These are phyloP conservation scores for Tethea ocularis DNA, from an alignment of 2,888 invertebrate genomes.

Conservation along the genomic window DNA sequence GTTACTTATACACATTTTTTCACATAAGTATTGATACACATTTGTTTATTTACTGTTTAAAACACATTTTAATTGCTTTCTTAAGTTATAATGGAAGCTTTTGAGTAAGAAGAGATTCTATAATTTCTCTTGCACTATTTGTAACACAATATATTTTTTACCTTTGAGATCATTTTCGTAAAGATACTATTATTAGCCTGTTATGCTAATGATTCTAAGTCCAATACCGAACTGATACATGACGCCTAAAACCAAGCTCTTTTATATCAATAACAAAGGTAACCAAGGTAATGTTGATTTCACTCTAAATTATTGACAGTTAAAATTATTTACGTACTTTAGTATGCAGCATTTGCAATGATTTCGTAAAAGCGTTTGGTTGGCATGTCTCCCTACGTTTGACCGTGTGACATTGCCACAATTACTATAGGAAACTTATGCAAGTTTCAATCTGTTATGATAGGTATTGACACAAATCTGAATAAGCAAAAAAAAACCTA, in stretches of 20 bases:
- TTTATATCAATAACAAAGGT: constrained; percentile 72
- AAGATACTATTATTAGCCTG: constrained; percentile 28
- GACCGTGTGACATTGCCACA: constrained; percentile 55
- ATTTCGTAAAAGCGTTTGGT: constrained; percentile 60
- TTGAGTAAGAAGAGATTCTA: not conserved
- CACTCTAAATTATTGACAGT: constrained; percentile 60
- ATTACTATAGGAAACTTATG: constrained; percentile 46
- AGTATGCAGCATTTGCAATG: constrained; percentile 44
- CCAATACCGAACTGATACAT: constrained; percentile 64
- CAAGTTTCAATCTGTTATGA: constrained; percentile 37
- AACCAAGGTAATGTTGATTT: constrained; percentile 76
- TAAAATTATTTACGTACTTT: constrained; percentile 54
- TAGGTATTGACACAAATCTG: constrained; percentile 53
- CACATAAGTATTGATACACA: not conserved
- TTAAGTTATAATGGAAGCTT: not conserved
- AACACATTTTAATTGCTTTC: not conserved
- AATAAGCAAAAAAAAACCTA: constrained; percentile 43
- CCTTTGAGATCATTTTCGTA: constrained; percentile 71
- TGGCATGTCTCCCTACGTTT: constrained; percentile 40
- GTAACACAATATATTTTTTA: constrained; percentile 30
- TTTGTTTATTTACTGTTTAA: not conserved
- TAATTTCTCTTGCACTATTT: not conserved
- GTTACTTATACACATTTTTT: too few species aligned
- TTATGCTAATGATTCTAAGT: constrained; percentile 48
- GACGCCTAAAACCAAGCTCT: constrained; percentile 55